Evolutionary conservation across 53 echinoderm and acorn worm genomes (phyloP).

Genomic region (Actinopyga echinites): DNA sequence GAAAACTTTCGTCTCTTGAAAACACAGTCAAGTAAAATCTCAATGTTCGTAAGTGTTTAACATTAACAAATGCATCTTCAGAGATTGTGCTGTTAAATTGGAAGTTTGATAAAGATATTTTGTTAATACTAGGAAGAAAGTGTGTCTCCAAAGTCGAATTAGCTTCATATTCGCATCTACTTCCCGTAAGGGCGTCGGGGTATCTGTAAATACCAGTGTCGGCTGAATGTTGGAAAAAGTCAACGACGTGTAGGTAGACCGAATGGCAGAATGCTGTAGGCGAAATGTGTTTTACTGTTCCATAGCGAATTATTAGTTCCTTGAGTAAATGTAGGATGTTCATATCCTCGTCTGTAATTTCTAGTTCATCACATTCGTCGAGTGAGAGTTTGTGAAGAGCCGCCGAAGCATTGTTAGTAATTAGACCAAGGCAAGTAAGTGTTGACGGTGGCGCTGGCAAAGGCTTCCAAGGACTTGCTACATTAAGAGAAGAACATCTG

Average conservation of each 20-base stretch:
- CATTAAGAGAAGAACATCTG: too few species aligned
- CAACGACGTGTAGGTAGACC: background rate
- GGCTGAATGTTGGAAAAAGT: background rate
- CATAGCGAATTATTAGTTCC: background rate
- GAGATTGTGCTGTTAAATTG: background rate
- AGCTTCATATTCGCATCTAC: background rate
- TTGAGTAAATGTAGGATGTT: background rate
- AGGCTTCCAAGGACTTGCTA: background rate
- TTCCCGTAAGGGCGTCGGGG: background rate
- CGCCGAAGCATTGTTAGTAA: background rate
- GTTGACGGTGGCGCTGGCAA: background rate
- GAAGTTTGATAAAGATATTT: background rate
- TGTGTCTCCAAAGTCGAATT: background rate
- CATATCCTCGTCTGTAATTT: constrained; percentile 4
- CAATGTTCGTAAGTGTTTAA: background rate
- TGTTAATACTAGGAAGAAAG: background rate
- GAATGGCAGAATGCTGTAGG: background rate
- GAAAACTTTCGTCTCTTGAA: background rate
- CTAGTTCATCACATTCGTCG: background rate
- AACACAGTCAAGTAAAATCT: background rate
- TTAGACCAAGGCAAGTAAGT: background rate
- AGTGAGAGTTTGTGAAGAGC: background rate
- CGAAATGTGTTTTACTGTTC: background rate
- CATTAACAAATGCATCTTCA: background rate
- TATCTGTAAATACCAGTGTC: background rate